phyloP scores from a whole-genome alignment of 2,888 invertebrate genomes.

The Megalurothrips usitatus region DNA sequence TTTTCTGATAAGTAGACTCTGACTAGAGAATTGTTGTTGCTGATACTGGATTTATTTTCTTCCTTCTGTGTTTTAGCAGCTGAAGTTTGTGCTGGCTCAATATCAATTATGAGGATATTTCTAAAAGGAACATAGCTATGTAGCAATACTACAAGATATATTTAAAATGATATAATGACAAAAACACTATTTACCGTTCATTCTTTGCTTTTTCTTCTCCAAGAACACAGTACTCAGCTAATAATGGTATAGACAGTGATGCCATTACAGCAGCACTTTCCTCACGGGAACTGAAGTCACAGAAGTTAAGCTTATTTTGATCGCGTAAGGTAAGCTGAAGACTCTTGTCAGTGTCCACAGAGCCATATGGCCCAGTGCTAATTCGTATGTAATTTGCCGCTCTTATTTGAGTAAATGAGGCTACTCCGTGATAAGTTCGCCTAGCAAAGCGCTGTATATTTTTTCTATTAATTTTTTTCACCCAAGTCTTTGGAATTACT shows the following conservation, averaged over 20 bases:
- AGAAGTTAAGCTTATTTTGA: neutral
- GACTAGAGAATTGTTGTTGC: neutral
- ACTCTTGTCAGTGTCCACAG: neutral
- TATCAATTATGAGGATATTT: neutral
- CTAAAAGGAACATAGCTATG: neutral
- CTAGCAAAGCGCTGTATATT: slow-evolving; percentile 5
- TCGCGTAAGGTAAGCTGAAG: neutral
- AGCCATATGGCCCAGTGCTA: neutral
- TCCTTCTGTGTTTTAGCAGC: neutral
- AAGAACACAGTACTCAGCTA: neutral
- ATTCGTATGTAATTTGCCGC: neutral
- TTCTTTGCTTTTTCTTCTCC: neutral
- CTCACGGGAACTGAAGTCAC: neutral
- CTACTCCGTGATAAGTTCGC: neutral
- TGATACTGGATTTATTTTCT: neutral
- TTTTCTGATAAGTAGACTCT: neutral
- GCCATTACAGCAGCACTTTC: neutral
- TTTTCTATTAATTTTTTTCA: slow-evolving; percentile 1
- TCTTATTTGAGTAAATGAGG: neutral
- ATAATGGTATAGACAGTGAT: neutral
- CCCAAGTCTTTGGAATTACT: neutral
- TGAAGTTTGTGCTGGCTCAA: neutral
- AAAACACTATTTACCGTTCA: neutral
- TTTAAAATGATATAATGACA: neutral
- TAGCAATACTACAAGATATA: neutral